Percentiles rank a stretch among this genome's conserved stretches.
These are phyloP conservation scores for Notarius lentiginosus DNA, from an alignment of 2,113 vertebrate genomes.

Conservation along the genomic window DNA sequence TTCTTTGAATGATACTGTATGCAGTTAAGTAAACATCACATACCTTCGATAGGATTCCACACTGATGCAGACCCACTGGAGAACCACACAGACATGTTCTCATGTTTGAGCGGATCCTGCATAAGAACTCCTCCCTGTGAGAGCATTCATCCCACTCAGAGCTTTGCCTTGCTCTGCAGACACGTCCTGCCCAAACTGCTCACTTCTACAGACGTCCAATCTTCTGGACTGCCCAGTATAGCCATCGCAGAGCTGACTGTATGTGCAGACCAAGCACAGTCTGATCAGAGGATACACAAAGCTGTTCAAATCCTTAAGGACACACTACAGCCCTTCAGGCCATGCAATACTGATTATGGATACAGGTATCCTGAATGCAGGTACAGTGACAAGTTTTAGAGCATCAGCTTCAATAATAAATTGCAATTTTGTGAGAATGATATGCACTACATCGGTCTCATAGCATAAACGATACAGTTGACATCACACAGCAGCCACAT, in stretches of 20 bases:
- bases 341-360: conserved; percentile 74
- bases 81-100: conserved; percentile 75
- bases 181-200: conserved; percentile 74
- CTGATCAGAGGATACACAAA: conserved; percentile 28
- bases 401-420: neutral
- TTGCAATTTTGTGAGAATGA: neutral
- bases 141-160: conserved; percentile 70
- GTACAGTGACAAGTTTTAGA: conserved; percentile 64
- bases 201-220: conserved; percentile 58
- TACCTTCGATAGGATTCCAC: conserved; percentile 64
- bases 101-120: conserved; percentile 75
- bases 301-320: conserved; percentile 61
- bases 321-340: conserved; percentile 70
- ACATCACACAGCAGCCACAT: conserved; percentile 26
- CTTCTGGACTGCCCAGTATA: conserved; percentile 40
- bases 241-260: conserved; percentile 61
- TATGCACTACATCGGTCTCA: neutral
- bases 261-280: conserved; percentile 53
- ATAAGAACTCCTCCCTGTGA: conserved; percentile 66
- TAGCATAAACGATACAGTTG: neutral
- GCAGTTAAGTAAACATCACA: neutral
- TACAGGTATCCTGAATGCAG: conserved; percentile 86
- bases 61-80: conserved; percentile 24
- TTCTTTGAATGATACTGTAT: too few relatives aligned
- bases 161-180: conserved; percentile 71